These are phyloP conservation scores for Syndactyla subalaris DNA, from an alignment of 2,797 vertebrate species.

Conservation along the genomic window DNA sequence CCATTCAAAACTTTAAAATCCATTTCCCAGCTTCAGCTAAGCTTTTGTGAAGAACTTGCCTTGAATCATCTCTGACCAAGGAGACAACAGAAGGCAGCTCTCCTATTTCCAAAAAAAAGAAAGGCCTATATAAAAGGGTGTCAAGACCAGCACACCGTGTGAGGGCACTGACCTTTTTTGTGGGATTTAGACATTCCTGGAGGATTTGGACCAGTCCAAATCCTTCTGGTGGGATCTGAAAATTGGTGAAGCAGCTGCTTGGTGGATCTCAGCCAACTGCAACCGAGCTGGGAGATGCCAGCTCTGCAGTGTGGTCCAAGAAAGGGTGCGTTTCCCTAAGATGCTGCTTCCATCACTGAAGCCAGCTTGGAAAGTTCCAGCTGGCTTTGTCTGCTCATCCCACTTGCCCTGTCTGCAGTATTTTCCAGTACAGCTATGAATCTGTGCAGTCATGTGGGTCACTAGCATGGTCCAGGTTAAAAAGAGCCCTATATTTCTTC, in stretches of 20 bases:
- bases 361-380: background rate
- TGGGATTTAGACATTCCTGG: background rate
- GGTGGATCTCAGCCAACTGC: background rate
- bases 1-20: background rate
- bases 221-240: background rate
- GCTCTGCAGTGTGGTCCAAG: background rate
- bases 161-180: background rate
- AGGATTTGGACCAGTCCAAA: background rate
- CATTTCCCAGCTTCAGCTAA: background rate
- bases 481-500: background rate
- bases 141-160: background rate
- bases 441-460: background rate
- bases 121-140: background rate
- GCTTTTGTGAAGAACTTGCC: background rate
- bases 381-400: rapidly evolving
- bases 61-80: background rate
- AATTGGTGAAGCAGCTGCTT: background rate
- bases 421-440: background rate
- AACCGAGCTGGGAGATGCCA: rapidly evolving
- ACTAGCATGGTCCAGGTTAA: background rate
- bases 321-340: background rate
- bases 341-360: background rate
- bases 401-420: background rate
- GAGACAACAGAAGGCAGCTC: background rate
- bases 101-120: background rate